phyloP scores from a whole-genome alignment of 2,797 vertebrate genomes.

The Liasis olivaceus region DNA sequence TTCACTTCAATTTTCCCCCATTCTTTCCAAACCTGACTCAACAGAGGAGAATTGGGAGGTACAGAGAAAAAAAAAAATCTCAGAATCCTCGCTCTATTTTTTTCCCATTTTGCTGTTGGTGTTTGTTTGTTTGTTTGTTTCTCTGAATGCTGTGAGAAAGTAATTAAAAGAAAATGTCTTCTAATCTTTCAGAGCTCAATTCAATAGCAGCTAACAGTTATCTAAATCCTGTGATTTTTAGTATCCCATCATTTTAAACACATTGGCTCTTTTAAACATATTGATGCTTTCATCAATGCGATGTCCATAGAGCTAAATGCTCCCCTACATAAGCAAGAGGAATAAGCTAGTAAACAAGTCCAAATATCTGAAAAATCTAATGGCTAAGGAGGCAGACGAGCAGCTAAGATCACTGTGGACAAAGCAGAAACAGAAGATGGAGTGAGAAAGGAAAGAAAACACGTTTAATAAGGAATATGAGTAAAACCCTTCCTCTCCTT shows the following conservation, averaged over 20 bases:
- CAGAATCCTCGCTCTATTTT: background rate
- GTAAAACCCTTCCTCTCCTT: background rate
- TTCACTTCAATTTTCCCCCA: background rate
- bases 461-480: slow-evolving; percentile 29
- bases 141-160: slow-evolving; percentile 3
- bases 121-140: background rate
- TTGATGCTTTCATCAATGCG: slow-evolving; percentile 33
- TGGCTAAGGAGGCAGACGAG: slow-evolving; percentile 33
- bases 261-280: slow-evolving; percentile 33
- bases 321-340: slow-evolving; percentile 35
- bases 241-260: slow-evolving; percentile 42
- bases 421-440: slow-evolving; percentile 44
- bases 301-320: slow-evolving; percentile 25
- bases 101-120: background rate
- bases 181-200: slow-evolving; percentile 31
- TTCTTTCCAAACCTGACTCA: background rate
- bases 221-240: slow-evolving; percentile 51
- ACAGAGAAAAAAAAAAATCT: background rate
- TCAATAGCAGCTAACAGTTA: slow-evolving; percentile 36
- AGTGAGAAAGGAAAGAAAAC: too few species aligned
- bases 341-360: slow-evolving; percentile 51
- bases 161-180: slow-evolving; percentile 45
- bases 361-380: slow-evolving; percentile 54
- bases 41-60: background rate
- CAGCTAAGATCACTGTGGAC: slow-evolving; percentile 4